Evolutionary conservation across 1,140 invertebrate genomes (phyloP).

Genomic region (Ceratina calcarata): DNA sequence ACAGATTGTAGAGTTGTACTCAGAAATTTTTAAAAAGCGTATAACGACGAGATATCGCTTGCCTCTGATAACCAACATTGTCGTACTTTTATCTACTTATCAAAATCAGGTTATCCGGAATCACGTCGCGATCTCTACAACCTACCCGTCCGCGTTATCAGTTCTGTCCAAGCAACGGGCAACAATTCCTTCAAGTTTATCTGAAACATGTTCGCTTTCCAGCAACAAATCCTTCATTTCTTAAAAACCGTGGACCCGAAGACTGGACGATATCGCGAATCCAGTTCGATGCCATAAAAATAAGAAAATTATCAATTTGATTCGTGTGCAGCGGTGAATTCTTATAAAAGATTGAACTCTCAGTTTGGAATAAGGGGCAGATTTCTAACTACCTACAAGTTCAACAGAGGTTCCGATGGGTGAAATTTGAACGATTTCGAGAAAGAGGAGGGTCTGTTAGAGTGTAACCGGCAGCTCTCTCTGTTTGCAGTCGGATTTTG

Average conservation of each 20-base stretch:
- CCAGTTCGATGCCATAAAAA: conserved; percentile 1
- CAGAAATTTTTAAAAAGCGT: too few relatives aligned
- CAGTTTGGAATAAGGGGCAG: too few relatives aligned
- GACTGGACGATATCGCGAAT: background rate
- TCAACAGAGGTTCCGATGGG: too few relatives aligned
- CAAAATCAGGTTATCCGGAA: conserved; percentile 20
- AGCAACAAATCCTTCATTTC: conserved; percentile 22
- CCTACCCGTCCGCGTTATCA: conserved; percentile 22
- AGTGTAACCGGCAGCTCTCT: conserved; percentile 51
- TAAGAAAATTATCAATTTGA: too few relatives aligned
- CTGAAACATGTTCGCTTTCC: conserved; percentile 28
- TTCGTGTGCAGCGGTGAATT: too few relatives aligned
- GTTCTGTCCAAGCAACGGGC: background rate
- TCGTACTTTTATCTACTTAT: conserved; percentile 7
- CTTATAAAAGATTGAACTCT: too few relatives aligned
- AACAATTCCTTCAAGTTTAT: conserved; percentile 33
- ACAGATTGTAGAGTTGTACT: too few relatives aligned
- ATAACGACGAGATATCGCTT: background rate
- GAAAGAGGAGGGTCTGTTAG: background rate
- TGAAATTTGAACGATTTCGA: conserved; percentile 25
- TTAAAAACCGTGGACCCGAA: conserved; percentile 2
- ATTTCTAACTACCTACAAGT: too few relatives aligned
- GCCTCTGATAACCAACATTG: too few relatives aligned
- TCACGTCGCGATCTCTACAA: conserved; percentile 40
- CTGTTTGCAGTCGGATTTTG: conserved; percentile 70